Conservation (phyloP, 2,888 invertebrate species). For the Orthosia incerta region DNA sequence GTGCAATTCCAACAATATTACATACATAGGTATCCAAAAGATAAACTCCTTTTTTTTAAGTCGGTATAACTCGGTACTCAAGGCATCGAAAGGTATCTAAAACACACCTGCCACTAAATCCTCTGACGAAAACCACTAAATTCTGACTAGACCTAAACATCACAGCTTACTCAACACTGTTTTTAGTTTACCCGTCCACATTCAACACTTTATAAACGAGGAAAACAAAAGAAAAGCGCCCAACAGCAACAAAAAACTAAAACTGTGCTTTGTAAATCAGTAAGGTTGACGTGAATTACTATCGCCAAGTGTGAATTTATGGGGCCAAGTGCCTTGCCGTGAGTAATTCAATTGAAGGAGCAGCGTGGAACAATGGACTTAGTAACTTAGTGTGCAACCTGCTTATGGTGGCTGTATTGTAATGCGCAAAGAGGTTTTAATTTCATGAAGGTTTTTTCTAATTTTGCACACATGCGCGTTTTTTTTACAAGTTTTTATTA, state of each 20-base stretch:
- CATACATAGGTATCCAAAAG: too few species aligned
- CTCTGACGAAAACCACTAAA: background rate
- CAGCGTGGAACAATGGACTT: constrained; percentile 53
- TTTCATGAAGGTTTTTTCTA: background rate
- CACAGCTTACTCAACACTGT: background rate
- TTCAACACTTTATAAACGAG: background rate
- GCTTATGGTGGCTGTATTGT: constrained; percentile 34
- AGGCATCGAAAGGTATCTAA: background rate
- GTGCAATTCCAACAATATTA: too few species aligned
- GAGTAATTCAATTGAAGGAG: constrained; percentile 65
- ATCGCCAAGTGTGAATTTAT: constrained; percentile 79
- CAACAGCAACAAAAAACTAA: constrained; percentile 68
- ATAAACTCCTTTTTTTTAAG: too few species aligned
- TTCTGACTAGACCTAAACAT: background rate
- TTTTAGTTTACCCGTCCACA: background rate
- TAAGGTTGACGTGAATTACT: constrained; percentile 80
- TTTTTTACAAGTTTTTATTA: too few species aligned
- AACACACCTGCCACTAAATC: background rate
- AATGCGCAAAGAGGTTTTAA: constrained; percentile 14
- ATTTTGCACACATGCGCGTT: too few species aligned
- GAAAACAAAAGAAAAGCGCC: constrained; percentile 34
- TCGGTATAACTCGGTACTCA: too few species aligned
- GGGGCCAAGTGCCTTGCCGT: constrained; percentile 67
- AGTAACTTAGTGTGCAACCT: constrained; percentile 34
- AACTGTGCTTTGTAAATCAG: constrained; percentile 76